Evolutionary conservation across 2,888 invertebrate genomes (phyloP).

Genomic region (Ditylenchus weischeri): DNA sequence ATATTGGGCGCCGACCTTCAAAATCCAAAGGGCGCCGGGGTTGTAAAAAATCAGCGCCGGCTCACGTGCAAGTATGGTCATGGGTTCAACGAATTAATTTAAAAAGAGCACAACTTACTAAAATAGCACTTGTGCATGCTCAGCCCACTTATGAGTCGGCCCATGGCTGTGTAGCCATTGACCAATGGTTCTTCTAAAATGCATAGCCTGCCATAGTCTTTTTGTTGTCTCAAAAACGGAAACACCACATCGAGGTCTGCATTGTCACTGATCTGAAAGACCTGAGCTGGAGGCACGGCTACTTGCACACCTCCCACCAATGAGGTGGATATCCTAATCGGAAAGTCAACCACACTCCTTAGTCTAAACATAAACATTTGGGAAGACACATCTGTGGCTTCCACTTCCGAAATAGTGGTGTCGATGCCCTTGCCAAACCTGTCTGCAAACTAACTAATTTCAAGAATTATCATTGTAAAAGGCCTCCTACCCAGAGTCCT

Average conservation of each 20-base stretch:
- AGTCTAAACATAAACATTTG: slow-evolving; percentile 39
- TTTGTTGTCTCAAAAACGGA: slow-evolving; percentile 38
- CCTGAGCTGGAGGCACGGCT: slow-evolving; percentile 38
- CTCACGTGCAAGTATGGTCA: too few relatives aligned
- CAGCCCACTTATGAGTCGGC: slow-evolving; percentile 40
- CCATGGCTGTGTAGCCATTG: slow-evolving; percentile 46
- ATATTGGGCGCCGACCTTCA: too few relatives aligned
- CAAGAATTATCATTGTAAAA: slow-evolving; percentile 5
- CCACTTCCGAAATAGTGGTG: slow-evolving; percentile 40
- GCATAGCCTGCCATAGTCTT: slow-evolving; percentile 46
- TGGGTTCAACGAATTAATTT: too few relatives aligned
- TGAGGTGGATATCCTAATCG: slow-evolving; percentile 41
- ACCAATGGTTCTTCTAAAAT: slow-evolving; percentile 47
- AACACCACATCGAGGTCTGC: slow-evolving; percentile 41
- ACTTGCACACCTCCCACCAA: slow-evolving; percentile 38
- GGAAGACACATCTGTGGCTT: slow-evolving; percentile 39
- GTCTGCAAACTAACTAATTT: background rate
- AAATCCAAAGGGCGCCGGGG: too few relatives aligned
- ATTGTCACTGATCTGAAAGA: slow-evolving; percentile 34
- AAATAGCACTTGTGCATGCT: slow-evolving; percentile 40
- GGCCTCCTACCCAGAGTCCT: slow-evolving; percentile 41
- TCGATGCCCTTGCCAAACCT: slow-evolving; percentile 41
- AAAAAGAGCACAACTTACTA: slow-evolving; percentile 25
- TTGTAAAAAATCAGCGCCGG: too few relatives aligned
- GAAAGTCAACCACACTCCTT: slow-evolving; percentile 37